Evolutionary conservation across 2,888 invertebrate species (phyloP).

Genomic region (Acleris emargana): DNA sequence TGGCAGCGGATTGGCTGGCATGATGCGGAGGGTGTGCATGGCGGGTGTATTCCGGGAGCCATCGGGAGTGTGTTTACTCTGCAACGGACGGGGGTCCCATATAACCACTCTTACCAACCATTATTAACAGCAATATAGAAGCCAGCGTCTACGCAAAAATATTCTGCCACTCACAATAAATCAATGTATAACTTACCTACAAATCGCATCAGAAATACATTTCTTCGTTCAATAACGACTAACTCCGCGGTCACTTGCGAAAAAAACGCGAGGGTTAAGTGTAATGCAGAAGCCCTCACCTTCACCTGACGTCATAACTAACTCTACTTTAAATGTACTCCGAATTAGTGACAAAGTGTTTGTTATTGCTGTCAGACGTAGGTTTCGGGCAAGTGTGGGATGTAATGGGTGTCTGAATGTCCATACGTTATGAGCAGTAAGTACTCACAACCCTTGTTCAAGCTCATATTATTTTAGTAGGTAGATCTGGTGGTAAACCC

Average conservation of each 20-base stretch:
- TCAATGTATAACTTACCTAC: constrained; percentile 44
- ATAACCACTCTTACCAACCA: not conserved
- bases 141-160: constrained; percentile 53
- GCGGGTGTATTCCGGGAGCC: constrained; percentile 69
- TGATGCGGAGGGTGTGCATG: constrained; percentile 70
- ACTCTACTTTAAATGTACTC: too few relatives aligned
- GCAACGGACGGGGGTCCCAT: constrained; percentile 41
- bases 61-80: constrained; percentile 53
- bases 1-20: constrained; percentile 70
- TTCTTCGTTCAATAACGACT: constrained; percentile 1
- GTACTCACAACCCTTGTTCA: constrained; percentile 67
- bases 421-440: constrained; percentile 44
- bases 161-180: constrained; percentile 57
- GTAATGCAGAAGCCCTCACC: not conserved
- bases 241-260: not conserved
- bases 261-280: not conserved
- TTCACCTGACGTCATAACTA: too few relatives aligned
- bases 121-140: constrained; percentile 42
- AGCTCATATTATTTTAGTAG: constrained; percentile 59
- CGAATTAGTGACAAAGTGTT: too few relatives aligned
- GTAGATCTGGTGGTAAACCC: constrained; percentile 56
- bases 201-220: constrained; percentile 3
- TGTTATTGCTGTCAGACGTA: too few relatives aligned
- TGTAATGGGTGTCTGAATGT: constrained; percentile 1
- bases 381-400: not conserved